Base-by-base conservation (phyloP, 1,140 invertebrate species). In the Apis cerana region DNA sequence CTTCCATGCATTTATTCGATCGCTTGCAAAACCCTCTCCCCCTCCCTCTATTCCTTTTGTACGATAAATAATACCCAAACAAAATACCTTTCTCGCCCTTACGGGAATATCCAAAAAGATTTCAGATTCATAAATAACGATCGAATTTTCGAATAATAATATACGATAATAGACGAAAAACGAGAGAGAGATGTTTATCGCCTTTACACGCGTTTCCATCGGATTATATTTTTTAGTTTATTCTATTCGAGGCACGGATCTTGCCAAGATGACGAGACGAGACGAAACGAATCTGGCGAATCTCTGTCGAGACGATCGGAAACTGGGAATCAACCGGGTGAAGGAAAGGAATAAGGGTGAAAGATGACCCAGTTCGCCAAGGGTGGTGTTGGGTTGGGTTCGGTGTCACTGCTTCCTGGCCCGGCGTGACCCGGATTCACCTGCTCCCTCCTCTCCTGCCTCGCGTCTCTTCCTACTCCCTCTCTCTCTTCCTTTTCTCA, bases 351-450 rank as follows among this genome's bases (percentile, higher is more conserved):
- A 78, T 62, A 80, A 71, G 86, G 81, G 76, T 68, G 77, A 84
- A 64, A 78, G 80, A 80, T 87, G 80, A 77, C 76, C 83, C 83
- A 65, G 80, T 81, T 85, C 62, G 74, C 62, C 23, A 78, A 82
- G 81, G 81, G 81, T 82, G 81, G 69, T 75, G 33, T 43, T 69
- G 86, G 86, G 83, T 75, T 69, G 70, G 61, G 64, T 79, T 80
- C 59, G 65, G 71, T 87, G 80, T 84, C 81, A 82, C 85, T 82
- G 75, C 75, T 82, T 82, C 75, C 67, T 82, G 58, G 75, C 81
- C 81, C 81, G 75, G 81, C 75, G 50, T 82, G 81, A 82, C 81
- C 81, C 67, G 81, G 75, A 82, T 82, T 78, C 59, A 78, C 81
- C 81, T 82, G 81, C 75, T 75, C 80, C 17, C 10, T 50, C 7